A percentile compares a stretch with the other conserved stretches of the same genome.
phyloP scores from a whole-genome alignment of 1,140 invertebrate genomes.

The Hyphantria cunea region DNA sequence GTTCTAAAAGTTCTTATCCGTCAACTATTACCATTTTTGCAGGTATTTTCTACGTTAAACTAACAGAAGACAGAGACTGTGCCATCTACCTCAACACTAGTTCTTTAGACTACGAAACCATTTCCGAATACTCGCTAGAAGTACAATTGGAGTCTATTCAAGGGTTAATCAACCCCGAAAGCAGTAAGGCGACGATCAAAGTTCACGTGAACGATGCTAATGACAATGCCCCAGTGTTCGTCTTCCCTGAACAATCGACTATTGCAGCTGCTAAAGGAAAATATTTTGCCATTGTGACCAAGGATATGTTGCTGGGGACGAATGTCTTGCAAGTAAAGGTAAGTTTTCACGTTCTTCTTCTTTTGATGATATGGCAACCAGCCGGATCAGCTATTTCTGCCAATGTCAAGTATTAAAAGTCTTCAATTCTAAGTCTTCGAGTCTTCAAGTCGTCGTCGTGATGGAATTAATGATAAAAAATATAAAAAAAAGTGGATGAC shows the following conservation, averaged over 20 bases:
- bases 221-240: constrained; percentile 92
- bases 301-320: constrained; percentile 86
- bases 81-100: constrained; percentile 86
- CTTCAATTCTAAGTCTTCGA: no score
- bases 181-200: constrained; percentile 88
- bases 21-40: constrained; percentile 36
- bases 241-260: constrained; percentile 84
- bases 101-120: constrained; percentile 89
- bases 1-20: no score
- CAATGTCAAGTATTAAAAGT: no score
- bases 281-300: constrained; percentile 84
- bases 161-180: constrained; percentile 88
- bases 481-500: no score
- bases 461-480: no score
- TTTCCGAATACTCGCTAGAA: constrained; percentile 88
- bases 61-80: constrained; percentile 90
- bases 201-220: constrained; percentile 90
- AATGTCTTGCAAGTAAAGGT: constrained; percentile 89
- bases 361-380: no score
- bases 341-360: no score
- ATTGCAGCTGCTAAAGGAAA: constrained; percentile 70
- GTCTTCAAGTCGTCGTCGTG: no score
- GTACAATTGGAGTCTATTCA: constrained; percentile 88
- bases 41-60: constrained; percentile 87
- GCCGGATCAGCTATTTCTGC: no score